Evolutionary conservation across 2,113 vertebrate genomes (phyloP).

Genomic region (Stercorarius parasiticus): DNA sequence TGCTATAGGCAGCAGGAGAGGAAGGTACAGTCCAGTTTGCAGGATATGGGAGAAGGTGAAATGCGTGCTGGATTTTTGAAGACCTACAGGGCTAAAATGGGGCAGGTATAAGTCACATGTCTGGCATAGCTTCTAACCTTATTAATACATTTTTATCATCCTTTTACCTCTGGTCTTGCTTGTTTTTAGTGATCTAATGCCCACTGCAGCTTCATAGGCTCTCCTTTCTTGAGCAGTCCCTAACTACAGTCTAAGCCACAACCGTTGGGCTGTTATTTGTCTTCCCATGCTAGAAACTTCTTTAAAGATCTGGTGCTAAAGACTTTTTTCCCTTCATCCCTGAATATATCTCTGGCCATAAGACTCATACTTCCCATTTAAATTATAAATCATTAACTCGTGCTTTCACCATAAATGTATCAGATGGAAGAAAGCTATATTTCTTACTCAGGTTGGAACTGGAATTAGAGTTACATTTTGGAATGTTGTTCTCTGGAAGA

Average conservation of each 20-base stretch:
- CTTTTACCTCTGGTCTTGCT: neutral
- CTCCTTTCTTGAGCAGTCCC: neutral
- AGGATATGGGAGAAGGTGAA: neutral
- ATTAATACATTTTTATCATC: neutral
- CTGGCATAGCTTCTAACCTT: neutral
- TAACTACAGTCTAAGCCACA: neutral
- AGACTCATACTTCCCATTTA: accelerated
- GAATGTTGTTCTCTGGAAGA: neutral
- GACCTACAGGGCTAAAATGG: neutral
- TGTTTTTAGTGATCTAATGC: neutral
- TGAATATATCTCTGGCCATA: neutral
- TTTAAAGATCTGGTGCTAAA: neutral
- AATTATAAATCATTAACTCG: neutral
- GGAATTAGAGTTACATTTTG: neutral
- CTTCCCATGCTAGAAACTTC: neutral
- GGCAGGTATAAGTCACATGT: neutral
- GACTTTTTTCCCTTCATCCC: neutral
- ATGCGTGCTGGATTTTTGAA: neutral
- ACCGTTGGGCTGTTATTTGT: neutral
- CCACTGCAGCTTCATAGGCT: neutral
- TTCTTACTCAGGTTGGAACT: neutral
- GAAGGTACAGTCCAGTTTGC: neutral
- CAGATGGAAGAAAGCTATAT: neutral
- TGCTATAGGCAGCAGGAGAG: neutral
- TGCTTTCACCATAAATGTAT: neutral